A percentile compares a stretch with the other conserved stretches of the same genome.
Conservation (phyloP, 2,888 invertebrate genomes). For the Sinopyrophorus schimmeli region DNA sequence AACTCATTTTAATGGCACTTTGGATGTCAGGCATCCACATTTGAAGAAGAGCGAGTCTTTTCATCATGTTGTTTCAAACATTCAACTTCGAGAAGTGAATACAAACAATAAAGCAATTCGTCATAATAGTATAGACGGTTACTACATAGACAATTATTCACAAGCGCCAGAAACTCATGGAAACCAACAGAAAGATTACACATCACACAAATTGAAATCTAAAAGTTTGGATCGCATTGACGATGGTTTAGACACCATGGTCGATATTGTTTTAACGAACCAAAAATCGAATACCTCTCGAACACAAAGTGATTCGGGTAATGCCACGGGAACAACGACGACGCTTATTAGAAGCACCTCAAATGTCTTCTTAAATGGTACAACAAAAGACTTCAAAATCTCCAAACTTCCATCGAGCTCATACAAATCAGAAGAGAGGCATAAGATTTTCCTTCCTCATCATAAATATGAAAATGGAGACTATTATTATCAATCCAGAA, state of each 20-base stretch:
- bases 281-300: slow-evolving; percentile 19
- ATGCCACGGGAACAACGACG: slow-evolving; percentile 41
- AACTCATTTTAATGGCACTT: not conserved
- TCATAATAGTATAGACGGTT: slow-evolving; percentile 61
- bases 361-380: slow-evolving; percentile 37
- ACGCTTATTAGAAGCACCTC: slow-evolving; percentile 44
- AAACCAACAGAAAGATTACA: slow-evolving; percentile 24
- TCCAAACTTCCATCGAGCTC: slow-evolving; percentile 30
- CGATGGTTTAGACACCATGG: slow-evolving; percentile 70
- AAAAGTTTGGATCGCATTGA: slow-evolving; percentile 81
- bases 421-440: slow-evolving; percentile 44
- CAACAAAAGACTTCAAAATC: slow-evolving; percentile 29
- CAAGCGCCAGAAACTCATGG: slow-evolving; percentile 26
- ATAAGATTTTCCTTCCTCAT: slow-evolving; percentile 51
- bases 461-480: slow-evolving; percentile 40
- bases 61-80: slow-evolving; percentile 46
- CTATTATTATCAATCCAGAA: slow-evolving; percentile 54
- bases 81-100: slow-evolving; percentile 46
- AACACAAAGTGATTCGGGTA: slow-evolving; percentile 47
- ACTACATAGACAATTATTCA: slow-evolving; percentile 49
- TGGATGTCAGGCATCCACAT: slow-evolving; percentile 6
- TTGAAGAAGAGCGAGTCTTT: slow-evolving; percentile 59
- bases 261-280: slow-evolving; percentile 69
- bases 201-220: slow-evolving; percentile 49
- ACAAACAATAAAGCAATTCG: slow-evolving; percentile 44